Evolutionary conservation across 2,797 vertebrate genomes (phyloP), one percentile per base, ranked within the genome.

Genomic region (Acanthurus lineatus): DNA sequence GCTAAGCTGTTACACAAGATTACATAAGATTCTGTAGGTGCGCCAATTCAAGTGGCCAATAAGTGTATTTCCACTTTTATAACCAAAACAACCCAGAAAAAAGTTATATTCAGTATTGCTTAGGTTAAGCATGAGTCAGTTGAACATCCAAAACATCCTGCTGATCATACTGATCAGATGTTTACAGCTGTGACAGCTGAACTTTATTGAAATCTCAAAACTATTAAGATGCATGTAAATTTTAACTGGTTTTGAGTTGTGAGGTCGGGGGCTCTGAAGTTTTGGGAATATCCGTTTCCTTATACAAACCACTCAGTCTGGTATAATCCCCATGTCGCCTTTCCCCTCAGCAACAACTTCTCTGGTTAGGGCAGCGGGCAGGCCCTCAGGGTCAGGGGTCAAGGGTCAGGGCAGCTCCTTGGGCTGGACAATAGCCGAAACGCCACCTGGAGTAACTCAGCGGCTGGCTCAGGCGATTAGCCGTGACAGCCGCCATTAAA

Each of bases 361-460:
- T 90, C 85, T 92, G 81, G 88, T 86, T 73, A 89, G 91, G 87
- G 81, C 82, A 83, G 66, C 73, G 90, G 86, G 89, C 83, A 88
- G 73, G 81, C 67, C 82, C 81, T 52, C 10, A n/a, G 60, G 86
- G 85, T 93, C 88, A 90, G 19, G 64, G 92, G 89, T 87, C 86
- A 86, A 60, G 81, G 94, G 91, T 95, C 90, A 88, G 90, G 87
- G 88, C 84, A 91, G 86, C 85, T 91, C 83, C 88, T 92, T 82
- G 56, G 88, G 86, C 86, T 71, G 94, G 95, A 95, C 94, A 95
- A 94, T 93, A 91, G 90, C 92, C 85, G 82, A 90, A 89, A 86
- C 86, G 82, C 88, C 94, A 95, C 94, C 94, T 95, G 94, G 94
- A 94, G 88, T 94, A 93, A 94, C 95, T 95, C 94, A 95, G 90